Evolutionary conservation across 2,113 vertebrate genomes (phyloP).

Genomic region (Eurystomus gularis): DNA sequence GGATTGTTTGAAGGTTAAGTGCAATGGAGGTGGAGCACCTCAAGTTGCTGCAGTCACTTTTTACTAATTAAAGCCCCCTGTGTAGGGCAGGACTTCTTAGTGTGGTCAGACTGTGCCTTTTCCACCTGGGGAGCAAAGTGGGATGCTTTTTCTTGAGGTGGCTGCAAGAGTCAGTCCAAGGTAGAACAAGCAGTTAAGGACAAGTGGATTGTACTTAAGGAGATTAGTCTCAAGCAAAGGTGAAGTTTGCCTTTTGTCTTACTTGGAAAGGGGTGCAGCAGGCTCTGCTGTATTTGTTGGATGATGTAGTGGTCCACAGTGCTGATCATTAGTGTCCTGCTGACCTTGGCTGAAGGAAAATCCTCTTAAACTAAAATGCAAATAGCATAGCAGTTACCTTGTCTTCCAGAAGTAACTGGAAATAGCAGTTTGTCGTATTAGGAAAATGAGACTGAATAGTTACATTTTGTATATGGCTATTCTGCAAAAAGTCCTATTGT

Average conservation of each 20-base stretch:
- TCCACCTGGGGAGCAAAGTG: background rate
- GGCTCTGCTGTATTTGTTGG: background rate
- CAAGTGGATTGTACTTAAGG: background rate
- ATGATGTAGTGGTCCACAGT: background rate
- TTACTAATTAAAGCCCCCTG: background rate
- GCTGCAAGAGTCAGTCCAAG: background rate
- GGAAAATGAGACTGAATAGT: background rate
- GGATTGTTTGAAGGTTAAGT: background rate
- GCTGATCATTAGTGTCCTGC: background rate
- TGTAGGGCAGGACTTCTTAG: background rate
- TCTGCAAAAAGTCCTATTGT: background rate
- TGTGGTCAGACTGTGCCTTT: background rate
- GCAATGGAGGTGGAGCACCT: background rate
- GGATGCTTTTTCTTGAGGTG: background rate
- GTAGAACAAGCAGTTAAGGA: background rate
- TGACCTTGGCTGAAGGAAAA: background rate
- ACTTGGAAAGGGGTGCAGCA: background rate
- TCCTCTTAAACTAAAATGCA: background rate
- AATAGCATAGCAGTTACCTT: background rate
- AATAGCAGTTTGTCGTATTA: background rate
- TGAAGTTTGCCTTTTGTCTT: background rate
- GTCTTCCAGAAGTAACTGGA: background rate
- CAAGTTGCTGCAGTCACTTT: fast-evolving
- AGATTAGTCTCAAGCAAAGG: background rate
- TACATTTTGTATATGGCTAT: background rate